Base-by-base conservation (phyloP, 2,797 vertebrate species). In the Toxotes lorentzi region DNA sequence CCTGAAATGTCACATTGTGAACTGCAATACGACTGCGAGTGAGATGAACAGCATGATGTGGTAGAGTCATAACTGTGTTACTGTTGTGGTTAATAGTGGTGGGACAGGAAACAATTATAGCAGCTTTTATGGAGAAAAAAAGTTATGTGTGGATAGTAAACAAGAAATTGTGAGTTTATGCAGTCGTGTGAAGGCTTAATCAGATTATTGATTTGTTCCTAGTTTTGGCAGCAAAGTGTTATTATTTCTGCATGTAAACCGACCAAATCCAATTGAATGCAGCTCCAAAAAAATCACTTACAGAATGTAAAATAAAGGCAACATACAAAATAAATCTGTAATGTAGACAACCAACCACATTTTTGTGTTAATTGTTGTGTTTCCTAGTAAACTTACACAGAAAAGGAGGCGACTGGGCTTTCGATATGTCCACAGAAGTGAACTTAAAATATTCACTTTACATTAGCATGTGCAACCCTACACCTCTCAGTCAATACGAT, bases 121-220 rank as follows among this genome's bases (percentile, higher is more conserved):
- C 75, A 56, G 78, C 32, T 75, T 73, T 73, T 47, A 65, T 41
- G 24, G 45, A 53, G 38, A 43, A 7, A 76, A 71, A 68, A 58
- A 76, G 40, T 70, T 67, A 35, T 73, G 38, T 70, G 61, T 54
- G 54, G 40, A 66, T 73, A 76, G 68, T 73, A 73, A 83, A 78
- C 21, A 60, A 40, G 64, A 63, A 73, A 81, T 21, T 76, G 61
- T 66, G 58, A 61, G 65, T 76, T 85, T 73, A 72, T 45, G 43
- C 56, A 75, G 48, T 62, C 1, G 1, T 73, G 67, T 73, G 61
- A 84, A 59, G 12, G 34, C 16, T 54, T 64, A 74, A 81, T 45
- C 45, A 47, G 56, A 64, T 81, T 70, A 75, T 74, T 82, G 71
- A 78, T 71, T 82, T 70, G 19, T 73, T 82, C 47, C 53, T 47